Base-by-base conservation (phyloP, 2,888 invertebrate genomes). In the Ectobius pallidus region DNA sequence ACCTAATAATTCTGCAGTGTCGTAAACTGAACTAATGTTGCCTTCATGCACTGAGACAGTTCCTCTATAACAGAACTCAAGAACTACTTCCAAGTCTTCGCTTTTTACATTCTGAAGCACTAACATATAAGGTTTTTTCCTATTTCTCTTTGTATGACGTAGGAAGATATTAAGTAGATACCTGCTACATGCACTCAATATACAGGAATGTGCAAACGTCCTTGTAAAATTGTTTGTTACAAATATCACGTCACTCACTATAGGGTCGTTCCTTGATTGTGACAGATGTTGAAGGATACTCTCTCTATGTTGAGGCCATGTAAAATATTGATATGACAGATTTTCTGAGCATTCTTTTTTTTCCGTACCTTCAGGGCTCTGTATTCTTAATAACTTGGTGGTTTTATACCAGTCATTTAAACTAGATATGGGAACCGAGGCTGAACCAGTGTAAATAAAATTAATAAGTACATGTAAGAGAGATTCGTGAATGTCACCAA, bases 11-110 rank as follows among this genome's bases (percentile, higher is more conserved):
- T 67, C 44, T 6, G 76, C 76, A 7, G 61, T 62, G 16, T 71
- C 55, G 42, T 71, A 73, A 7, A 74, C 61, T 3, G 67, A 39
- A 30, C 18, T 18, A 2, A 73, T 20, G 11, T 34, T 68, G 16
- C 69, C 68, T 18, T 65, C 55, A 11, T 49, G 18, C 11, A 73
- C 52, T 2, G 58, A 20, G 20, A 70, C 71, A 32, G 7, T 18
- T 30, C 76, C 76, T 58, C 65, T 70, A 25, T 76, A 76, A 32
- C 76, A 76, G 52, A 76, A 74, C 49, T 74, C 69, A n/a, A 76
- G 49, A 18, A 76, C 73, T 11, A 32, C 52, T 49, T 73, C 73
- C 52, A 76, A 27, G 20, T 76, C 71, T 44, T 71, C 70, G 18
- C 42, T 63, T 3, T 61, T 63, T 3, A 73, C 69, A 61, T 74